Evolutionary conservation across 2,888 invertebrate genomes (phyloP).

Genomic region (Stegophylla sp.): DNA sequence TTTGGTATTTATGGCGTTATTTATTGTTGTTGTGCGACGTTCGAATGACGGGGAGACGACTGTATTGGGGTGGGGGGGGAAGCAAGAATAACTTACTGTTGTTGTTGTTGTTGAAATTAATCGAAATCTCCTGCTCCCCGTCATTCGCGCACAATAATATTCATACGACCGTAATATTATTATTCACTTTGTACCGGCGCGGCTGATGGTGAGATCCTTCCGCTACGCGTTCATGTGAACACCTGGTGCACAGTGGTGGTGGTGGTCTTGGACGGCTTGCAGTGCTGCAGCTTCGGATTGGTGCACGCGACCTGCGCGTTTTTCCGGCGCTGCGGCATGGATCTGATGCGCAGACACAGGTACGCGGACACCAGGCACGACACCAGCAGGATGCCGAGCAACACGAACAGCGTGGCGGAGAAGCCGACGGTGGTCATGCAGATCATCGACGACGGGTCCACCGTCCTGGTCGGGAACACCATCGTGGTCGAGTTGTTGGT

Average conservation of each 20-base stretch:
- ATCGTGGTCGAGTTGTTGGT: constrained; percentile 70
- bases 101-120: not conserved
- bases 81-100: not conserved
- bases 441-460: constrained; percentile 70
- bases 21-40: constrained; percentile 11
- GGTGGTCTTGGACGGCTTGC: not conserved
- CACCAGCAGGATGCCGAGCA: constrained; percentile 81
- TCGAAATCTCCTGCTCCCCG: too few species aligned
- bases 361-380: constrained; percentile 87
- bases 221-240: constrained; percentile 46
- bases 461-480: constrained; percentile 73
- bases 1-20: constrained; percentile 15
- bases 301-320: constrained; percentile 53
- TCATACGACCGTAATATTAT: too few species aligned
- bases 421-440: constrained; percentile 96
- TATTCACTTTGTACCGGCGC: not conserved
- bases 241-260: constrained; percentile 21
- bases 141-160: too few species aligned
- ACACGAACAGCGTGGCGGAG: constrained; percentile 81
- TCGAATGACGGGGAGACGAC: not conserved
- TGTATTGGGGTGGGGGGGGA: not conserved
- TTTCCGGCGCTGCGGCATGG: constrained; percentile 55
- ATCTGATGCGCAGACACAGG: constrained; percentile 76
- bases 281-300: constrained; percentile 44
- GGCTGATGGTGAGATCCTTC: too few species aligned